phyloP scores from a whole-genome alignment of 2,113 vertebrate genomes.

The Oryzias javanicus region DNA sequence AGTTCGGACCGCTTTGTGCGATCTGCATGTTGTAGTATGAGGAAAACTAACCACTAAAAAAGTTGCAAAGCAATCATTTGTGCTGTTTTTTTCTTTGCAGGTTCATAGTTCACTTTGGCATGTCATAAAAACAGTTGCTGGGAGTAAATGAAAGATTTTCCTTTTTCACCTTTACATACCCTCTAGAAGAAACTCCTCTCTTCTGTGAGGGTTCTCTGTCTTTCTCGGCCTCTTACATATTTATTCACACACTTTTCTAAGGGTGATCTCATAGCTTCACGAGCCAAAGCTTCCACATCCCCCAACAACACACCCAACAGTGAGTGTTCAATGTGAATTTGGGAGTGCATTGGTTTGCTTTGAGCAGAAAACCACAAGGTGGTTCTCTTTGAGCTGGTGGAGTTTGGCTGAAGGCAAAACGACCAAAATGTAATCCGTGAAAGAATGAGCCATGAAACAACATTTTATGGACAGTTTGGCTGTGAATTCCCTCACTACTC shows the following conservation, averaged over 20 bases:
- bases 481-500: too few species aligned
- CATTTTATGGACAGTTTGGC: too few species aligned
- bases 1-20: conserved; percentile 15
- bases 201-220: conserved; percentile 1
- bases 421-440: too few species aligned
- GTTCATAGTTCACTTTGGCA: conserved; percentile 48
- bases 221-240: conserved; percentile 1
- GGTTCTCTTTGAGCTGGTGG: conserved; percentile 25
- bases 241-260: conserved; percentile 29
- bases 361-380: conserved; percentile 40
- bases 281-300: conserved; percentile 22
- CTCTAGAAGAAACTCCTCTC: conserved; percentile 11
- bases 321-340: conserved; percentile 8
- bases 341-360: conserved; percentile 28
- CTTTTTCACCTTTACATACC: conserved; percentile 5
- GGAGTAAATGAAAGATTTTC: conserved; percentile 5
- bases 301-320: conserved; percentile 12
- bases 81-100: not conserved
- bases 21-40: not conserved
- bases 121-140: conserved; percentile 38
- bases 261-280: conserved; percentile 38
- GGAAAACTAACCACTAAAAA: not conserved
- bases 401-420: too few species aligned
- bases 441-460: too few species aligned
- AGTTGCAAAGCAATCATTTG: not conserved